These are phyloP conservation scores for Triplophysa siluroides DNA, from an alignment of 2,113 vertebrate genomes.

Conservation along the genomic window DNA sequence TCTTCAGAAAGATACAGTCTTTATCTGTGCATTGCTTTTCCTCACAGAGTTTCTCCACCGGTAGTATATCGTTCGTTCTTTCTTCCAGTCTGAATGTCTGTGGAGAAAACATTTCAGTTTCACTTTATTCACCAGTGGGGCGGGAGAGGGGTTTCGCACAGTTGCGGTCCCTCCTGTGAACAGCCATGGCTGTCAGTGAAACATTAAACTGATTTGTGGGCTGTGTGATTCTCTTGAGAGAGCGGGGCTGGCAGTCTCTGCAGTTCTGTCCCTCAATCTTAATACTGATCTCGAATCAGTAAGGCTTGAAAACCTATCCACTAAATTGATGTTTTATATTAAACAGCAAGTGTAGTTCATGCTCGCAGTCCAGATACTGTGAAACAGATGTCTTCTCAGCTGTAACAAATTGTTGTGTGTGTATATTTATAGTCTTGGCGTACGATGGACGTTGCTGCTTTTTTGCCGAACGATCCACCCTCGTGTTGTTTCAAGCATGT, in stretches of 20 bases:
- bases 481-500: too few relatives aligned
- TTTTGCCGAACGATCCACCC: conserved; percentile 9
- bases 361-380: conserved; percentile 85
- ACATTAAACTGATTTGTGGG: conserved; percentile 52
- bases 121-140: conserved; percentile 30
- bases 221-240: conserved; percentile 64
- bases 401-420: conserved; percentile 87
- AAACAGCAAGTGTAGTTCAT: conserved; percentile 87
- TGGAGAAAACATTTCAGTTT: conserved; percentile 28
- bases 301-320: conserved; percentile 86
- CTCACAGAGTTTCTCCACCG: background rate
- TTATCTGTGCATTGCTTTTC: too few relatives aligned
- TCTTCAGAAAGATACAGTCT: background rate
- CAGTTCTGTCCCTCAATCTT: conserved; percentile 79
- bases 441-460: conserved; percentile 22
- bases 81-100: conserved; percentile 19
- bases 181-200: conserved; percentile 48
- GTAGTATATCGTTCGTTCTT: conserved; percentile 1
- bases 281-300: conserved; percentile 86
- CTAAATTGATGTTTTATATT: conserved; percentile 93
- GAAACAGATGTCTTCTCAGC: conserved; percentile 88
- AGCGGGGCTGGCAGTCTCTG: conserved; percentile 85
- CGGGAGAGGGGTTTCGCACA: conserved; percentile 14
- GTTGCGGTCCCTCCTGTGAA: conserved; percentile 40
- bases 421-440: conserved; percentile 62